Base-by-base conservation (phyloP, 2,797 vertebrate genomes). In the Poeciliopsis turneri region DNA sequence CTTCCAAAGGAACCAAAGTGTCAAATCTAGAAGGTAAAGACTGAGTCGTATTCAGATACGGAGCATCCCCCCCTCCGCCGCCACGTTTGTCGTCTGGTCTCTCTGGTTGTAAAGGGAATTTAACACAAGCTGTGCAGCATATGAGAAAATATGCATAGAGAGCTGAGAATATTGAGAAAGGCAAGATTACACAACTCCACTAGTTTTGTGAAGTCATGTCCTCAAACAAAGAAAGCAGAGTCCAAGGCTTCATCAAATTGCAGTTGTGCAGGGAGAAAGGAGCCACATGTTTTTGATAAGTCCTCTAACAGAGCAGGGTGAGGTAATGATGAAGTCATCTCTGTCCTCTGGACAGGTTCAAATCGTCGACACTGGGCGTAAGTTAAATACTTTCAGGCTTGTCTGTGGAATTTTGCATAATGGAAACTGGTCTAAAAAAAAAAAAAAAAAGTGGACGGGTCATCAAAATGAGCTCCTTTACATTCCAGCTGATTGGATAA, bases 281-380 rank as follows among this genome's bases (percentile, higher is more conserved):
- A 89, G 84, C 87, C 94, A 95, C 92, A 91, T 95, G 94, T 91
- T 95, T 95, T 87, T 92, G 91, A 96, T 95, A 91, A 95, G 92
- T 91, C 78, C 75, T 90, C 78, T 75, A 92, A 91, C 91, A 88
- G 91, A 92, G 89, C 82, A 23, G 85, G 74, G 87, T 94, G 93
- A 95, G 91, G 93, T 95, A 93, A 95, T 90, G 88, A 93, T 94
- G 94, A 95, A 90, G 94, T 95, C 94, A 95, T 93, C 89, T 84
- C 87, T 90, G 85, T 93, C 93, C 88, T 91, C 90, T 92, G 90
- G 92, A 94, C 93, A 94, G 89, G 90, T 94, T 94, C 92, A 94
- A 87, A 93, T 86, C 87, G 88, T 91, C 90, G 53, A 76, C 77
- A 81, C 83, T 11, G 83, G 81, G 85, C 28, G 77, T 64, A n/a